These are phyloP conservation scores for Salpingus planirostris DNA, from an alignment of 2,888 invertebrate species.

Conservation along the genomic window DNA sequence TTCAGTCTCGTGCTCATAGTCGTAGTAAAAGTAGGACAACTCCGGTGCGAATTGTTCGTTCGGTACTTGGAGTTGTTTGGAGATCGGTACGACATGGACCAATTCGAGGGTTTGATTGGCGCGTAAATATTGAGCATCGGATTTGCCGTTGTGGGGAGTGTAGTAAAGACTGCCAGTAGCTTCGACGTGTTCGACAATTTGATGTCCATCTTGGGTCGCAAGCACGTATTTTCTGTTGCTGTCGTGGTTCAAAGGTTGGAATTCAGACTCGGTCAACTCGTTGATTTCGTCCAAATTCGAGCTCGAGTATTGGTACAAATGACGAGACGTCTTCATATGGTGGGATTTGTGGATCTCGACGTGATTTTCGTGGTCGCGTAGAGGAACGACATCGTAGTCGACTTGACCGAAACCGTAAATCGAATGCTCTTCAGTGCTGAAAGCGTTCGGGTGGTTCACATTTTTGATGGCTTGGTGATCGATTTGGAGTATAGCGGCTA, in stretches of 20 bases:
- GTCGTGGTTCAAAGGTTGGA: slow-evolving; percentile 25
- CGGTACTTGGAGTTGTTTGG: slow-evolving; percentile 16
- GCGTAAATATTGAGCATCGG: slow-evolving; percentile 34
- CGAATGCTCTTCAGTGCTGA: slow-evolving; percentile 33
- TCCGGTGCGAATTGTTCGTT: slow-evolving; percentile 18
- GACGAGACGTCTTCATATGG: slow-evolving; percentile 27
- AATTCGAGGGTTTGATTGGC: slow-evolving; percentile 39
- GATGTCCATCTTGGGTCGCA: slow-evolving; percentile 16
- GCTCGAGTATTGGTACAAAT: slow-evolving; percentile 22
- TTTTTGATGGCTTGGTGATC: slow-evolving; percentile 27
- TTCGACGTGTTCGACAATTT: slow-evolving; percentile 22
- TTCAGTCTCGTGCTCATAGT: slow-evolving; percentile 7
- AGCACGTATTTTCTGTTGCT: slow-evolving; percentile 24
- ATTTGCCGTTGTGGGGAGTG: slow-evolving; percentile 23
- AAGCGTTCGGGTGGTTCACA: slow-evolving; percentile 21
- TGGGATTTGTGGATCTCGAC: slow-evolving; percentile 29
- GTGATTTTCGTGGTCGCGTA: slow-evolving; percentile 19
- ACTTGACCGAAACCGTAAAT: slow-evolving; percentile 36
- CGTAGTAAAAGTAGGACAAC: slow-evolving; percentile 24
- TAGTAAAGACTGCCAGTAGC: slow-evolving; percentile 24
- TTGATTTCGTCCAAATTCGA: slow-evolving; percentile 24
- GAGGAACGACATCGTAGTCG: slow-evolving; percentile 31
- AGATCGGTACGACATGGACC: slow-evolving; percentile 18
- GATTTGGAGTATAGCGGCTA: slow-evolving; percentile 39
- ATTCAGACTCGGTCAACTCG: slow-evolving; percentile 28